phyloP scores from a whole-genome alignment of 2,113 vertebrate species.

The Thomomys bottae region DNA sequence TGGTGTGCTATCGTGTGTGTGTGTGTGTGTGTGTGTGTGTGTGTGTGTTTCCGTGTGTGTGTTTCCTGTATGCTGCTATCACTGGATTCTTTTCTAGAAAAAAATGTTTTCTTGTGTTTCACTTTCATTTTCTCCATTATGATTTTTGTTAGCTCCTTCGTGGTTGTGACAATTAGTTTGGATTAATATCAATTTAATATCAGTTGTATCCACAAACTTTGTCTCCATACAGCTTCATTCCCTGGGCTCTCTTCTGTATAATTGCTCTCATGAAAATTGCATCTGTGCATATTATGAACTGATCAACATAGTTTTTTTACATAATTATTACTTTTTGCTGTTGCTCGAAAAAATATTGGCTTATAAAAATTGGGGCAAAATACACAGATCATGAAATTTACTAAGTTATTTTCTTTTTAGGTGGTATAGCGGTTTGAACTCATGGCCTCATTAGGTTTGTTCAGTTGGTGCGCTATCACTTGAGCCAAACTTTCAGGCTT shows the following conservation, averaged over 20 bases:
- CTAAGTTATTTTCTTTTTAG: neutral
- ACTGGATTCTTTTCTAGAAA: too few relatives aligned
- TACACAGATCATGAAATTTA: neutral
- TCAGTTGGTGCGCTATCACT: too few relatives aligned
- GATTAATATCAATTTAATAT: neutral
- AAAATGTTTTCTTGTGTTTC: neutral
- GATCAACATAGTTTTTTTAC: neutral
- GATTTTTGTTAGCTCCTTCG: neutral
- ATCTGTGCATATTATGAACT: neutral
- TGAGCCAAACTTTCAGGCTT: too few relatives aligned
- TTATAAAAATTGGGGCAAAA: neutral
- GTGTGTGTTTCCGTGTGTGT: too few relatives aligned
- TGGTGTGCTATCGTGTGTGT: neutral
- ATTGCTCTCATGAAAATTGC: neutral
- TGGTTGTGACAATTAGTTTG: neutral
- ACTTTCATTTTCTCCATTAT: neutral
- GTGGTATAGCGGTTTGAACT: too few relatives aligned
- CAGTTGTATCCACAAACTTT: neutral
- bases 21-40: neutral
- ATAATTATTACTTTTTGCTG: neutral
- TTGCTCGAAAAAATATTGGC: neutral
- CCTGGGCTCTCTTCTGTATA: neutral
- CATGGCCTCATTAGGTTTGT: too few relatives aligned
- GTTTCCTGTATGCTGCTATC: too few relatives aligned
- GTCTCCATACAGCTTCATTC: neutral